These are phyloP conservation scores for Neosalanx taihuensis DNA, from an alignment of 2,797 vertebrate species.

Conservation along the genomic window DNA sequence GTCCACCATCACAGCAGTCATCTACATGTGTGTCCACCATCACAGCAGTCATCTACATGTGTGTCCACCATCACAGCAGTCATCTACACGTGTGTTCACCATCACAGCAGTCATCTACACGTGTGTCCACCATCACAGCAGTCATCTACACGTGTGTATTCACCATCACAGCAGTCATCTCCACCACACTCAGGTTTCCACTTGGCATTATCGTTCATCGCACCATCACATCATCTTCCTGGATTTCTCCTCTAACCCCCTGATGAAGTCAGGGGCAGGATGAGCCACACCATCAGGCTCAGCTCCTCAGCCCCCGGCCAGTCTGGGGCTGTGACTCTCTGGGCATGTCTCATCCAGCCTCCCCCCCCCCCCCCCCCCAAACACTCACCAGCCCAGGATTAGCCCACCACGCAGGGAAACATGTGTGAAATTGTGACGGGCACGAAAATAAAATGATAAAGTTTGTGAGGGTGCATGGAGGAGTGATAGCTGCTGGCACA, in stretches of 20 bases:
- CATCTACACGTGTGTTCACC: too few species aligned
- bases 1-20: too few species aligned
- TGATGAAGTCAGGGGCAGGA: slow-evolving; percentile 18
- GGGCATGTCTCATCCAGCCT: slow-evolving; percentile 45
- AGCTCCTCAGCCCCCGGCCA: background rate
- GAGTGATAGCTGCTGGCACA: slow-evolving; percentile 65
- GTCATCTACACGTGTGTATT: too few species aligned
- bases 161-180: too few species aligned
- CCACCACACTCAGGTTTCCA: background rate
- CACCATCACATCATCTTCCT: too few species aligned
- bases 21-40: too few species aligned
- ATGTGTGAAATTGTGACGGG: slow-evolving; percentile 74
- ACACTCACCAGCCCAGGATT: slow-evolving; percentile 63
- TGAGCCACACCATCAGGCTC: too few species aligned
- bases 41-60: too few species aligned
- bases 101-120: too few species aligned
- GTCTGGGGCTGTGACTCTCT: slow-evolving; percentile 46
- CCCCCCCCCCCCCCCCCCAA: slow-evolving; percentile 34
- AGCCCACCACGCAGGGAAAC: slow-evolving; percentile 67
- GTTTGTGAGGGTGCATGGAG: slow-evolving; percentile 56
- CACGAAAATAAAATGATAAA: slow-evolving; percentile 72
- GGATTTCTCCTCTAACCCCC: background rate
- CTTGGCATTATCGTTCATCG: too few species aligned
- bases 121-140: too few species aligned
- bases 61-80: too few species aligned